Conservation (phyloP, 2,113 vertebrate species). For the Psophia crepitans region DNA sequence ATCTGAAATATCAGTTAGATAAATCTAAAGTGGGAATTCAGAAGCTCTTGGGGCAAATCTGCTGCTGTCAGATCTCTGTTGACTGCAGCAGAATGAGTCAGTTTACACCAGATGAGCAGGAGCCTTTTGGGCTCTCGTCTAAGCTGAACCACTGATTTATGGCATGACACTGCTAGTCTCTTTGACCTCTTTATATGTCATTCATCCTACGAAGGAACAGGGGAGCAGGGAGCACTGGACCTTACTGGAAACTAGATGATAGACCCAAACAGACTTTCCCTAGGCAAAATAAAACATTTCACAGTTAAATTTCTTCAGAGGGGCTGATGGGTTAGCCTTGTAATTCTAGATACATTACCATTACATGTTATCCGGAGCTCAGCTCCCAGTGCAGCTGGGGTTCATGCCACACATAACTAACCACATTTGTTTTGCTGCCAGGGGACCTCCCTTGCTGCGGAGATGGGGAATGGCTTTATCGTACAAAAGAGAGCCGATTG, state of each 20-base stretch:
- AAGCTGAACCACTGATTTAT: constrained; percentile 21
- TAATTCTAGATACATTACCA: constrained; percentile 20
- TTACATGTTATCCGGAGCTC: neutral
- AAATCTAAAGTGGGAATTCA: constrained; percentile 16
- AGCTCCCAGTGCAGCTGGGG: constrained; percentile 42
- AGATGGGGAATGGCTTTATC: constrained; percentile 35
- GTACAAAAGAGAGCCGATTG: neutral
- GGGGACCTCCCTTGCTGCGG: neutral
- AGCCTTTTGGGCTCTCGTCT: constrained; percentile 14
- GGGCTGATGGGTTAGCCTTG: constrained; percentile 8
- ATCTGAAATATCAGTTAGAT: neutral
- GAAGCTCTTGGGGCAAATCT: constrained; percentile 31
- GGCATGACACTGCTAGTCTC: neutral
- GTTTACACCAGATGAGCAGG: constrained; percentile 28
- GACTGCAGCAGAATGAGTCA: neutral
- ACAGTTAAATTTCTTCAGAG: constrained; percentile 44
- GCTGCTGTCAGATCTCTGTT: constrained; percentile 17
- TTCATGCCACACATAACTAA: constrained; percentile 64
- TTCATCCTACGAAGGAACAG: neutral
- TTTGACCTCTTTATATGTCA: constrained; percentile 29
- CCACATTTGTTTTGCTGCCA: constrained; percentile 61
- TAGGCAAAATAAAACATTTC: constrained; percentile 45
- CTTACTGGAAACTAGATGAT: neutral
- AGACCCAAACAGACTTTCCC: neutral
- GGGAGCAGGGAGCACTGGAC: neutral